phyloP scores from a whole-genome alignment of 2,888 invertebrate species.

The Chloromyia formosa region DNA sequence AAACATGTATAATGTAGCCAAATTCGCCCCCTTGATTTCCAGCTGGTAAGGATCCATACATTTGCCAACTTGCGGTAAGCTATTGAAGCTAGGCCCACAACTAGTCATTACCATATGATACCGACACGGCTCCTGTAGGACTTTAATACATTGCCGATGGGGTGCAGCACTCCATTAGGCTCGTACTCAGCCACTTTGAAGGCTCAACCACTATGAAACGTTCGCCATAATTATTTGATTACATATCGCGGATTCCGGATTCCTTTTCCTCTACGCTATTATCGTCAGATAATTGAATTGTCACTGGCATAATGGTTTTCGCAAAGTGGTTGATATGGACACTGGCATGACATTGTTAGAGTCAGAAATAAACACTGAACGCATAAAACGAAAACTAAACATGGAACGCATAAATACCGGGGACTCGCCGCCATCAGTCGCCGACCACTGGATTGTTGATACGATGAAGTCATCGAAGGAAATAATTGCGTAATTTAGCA shows the following conservation, averaged over 20 bases:
- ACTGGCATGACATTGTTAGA: not conserved
- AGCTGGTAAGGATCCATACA: no score
- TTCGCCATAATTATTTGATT: constrained; percentile 33
- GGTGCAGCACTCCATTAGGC: not conserved
- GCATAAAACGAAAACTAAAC: no score
- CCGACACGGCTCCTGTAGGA: not conserved
- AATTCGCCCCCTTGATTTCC: no score
- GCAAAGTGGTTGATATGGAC: not conserved
- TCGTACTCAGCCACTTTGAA: not conserved
- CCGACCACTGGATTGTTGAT: no score
- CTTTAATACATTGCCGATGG: not conserved
- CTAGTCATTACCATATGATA: not conserved
- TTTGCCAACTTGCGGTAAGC: not conserved
- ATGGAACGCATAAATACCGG: no score
- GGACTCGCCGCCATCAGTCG: no score
- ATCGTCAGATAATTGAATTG: constrained; percentile 37
- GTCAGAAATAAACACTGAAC: no score
- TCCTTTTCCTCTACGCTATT: constrained; percentile 35
- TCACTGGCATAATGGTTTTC: constrained; percentile 13
- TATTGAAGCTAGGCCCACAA: not conserved
- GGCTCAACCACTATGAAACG: not conserved
- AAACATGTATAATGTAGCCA: no score
- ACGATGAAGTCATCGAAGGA: no score
- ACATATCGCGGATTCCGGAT: constrained; percentile 34
- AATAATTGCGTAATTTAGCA: no score